These are phyloP conservation scores for Daboia siamensis DNA, from an alignment of 2,113 vertebrate species.

Conservation along the genomic window DNA sequence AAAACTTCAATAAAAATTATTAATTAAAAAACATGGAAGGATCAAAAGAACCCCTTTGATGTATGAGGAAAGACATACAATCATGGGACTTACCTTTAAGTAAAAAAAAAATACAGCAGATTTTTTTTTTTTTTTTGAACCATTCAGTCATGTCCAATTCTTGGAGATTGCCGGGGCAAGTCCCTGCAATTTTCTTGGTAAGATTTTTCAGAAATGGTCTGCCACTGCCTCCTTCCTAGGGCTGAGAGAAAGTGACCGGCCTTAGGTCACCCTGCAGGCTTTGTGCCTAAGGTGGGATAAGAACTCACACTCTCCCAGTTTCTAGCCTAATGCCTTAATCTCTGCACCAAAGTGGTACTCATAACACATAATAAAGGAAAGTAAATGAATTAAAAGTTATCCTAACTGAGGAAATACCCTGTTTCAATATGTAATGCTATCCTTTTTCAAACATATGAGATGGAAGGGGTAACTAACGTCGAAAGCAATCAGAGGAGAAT, in stretches of 20 bases:
- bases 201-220: not conserved
- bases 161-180: not conserved
- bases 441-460: not conserved
- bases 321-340: too few relatives aligned
- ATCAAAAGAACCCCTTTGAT: not conserved
- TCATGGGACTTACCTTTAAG: not conserved
- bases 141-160: not conserved
- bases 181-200: not conserved
- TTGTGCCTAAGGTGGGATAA: not conserved
- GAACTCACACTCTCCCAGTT: too few relatives aligned
- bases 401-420: not conserved
- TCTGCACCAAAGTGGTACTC: too few relatives aligned
- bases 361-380: not conserved
- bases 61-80: not conserved
- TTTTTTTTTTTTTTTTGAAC: not conserved
- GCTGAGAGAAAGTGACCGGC: not conserved
- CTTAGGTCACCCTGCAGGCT: not conserved
- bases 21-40: not conserved
- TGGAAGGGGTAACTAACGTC: not conserved
- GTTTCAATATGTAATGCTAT: not conserved
- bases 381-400: not conserved
- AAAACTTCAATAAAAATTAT: too few relatives aligned
- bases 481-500: not conserved
- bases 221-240: not conserved
- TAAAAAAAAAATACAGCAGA: not conserved